Evolutionary conservation across 2,888 invertebrate species (phyloP).

Genomic region (Epirrhoe alternata): DNA sequence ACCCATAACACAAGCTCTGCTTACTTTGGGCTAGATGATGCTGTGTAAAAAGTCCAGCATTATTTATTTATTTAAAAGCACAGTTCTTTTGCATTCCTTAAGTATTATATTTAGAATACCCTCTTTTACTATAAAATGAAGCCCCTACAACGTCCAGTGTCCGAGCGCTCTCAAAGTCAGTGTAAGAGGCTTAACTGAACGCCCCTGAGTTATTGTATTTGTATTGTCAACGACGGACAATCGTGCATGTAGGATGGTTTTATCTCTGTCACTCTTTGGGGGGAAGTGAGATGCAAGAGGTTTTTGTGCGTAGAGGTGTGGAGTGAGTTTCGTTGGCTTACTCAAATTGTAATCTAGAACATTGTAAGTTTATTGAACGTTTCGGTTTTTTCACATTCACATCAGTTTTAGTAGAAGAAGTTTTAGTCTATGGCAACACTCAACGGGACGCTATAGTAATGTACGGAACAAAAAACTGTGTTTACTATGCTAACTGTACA

Average conservation of each 20-base stretch:
- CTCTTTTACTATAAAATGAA: background rate
- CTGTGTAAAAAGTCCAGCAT: no score
- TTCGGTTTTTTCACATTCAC: background rate
- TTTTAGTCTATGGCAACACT: no score
- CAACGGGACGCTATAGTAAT: no score
- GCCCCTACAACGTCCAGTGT: background rate
- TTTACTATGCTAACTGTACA: no score
- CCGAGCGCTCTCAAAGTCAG: conserved; percentile 32
- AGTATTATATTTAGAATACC: background rate
- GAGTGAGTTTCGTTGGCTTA: background rate
- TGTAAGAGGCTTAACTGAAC: conserved; percentile 52
- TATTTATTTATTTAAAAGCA: no score
- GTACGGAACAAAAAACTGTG: no score
- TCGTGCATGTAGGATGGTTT: conserved; percentile 17
- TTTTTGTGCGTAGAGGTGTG: background rate
- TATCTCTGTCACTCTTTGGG: conserved; percentile 14
- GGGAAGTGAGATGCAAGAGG: conserved; percentile 1
- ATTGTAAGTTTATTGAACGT: background rate
- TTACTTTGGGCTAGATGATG: no score
- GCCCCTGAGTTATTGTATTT: conserved; percentile 52
- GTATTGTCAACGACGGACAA: conserved; percentile 46
- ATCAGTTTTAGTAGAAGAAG: no score
- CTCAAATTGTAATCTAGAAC: background rate
- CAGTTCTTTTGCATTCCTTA: no score
- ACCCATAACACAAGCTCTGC: no score